These are phyloP conservation scores for Danio albolineatus DNA, from an alignment of 2,797 vertebrate genomes.

Conservation along the genomic window DNA sequence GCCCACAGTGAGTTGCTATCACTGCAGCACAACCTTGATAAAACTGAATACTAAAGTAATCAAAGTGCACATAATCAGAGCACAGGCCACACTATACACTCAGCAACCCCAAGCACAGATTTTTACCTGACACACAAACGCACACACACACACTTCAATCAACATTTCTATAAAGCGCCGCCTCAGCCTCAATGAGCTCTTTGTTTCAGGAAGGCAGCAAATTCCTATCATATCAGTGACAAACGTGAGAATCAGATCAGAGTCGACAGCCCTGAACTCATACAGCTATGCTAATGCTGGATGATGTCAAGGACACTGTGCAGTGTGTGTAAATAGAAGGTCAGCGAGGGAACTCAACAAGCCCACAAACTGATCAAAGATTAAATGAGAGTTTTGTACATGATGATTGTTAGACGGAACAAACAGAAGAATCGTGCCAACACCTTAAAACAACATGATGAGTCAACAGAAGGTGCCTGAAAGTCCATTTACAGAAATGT, in stretches of 20 bases:
- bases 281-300: not conserved
- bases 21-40: slow-evolving; percentile 49
- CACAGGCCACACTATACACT: slow-evolving; percentile 26
- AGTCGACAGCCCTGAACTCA: not conserved
- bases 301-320: slow-evolving; percentile 3
- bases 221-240: slow-evolving; percentile 45
- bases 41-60: slow-evolving; percentile 37
- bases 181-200: slow-evolving; percentile 13
- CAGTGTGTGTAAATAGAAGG: not conserved
- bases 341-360: not conserved
- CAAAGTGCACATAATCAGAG: slow-evolving; percentile 36
- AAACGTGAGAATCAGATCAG: slow-evolving; percentile 23
- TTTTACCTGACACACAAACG: slow-evolving; percentile 11
- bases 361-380: not conserved
- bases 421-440: not conserved
- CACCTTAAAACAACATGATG: slow-evolving; percentile 31
- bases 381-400: not conserved
- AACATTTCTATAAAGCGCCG: slow-evolving; percentile 1
- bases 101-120: not conserved
- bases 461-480: not conserved
- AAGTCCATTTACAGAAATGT: not conserved
- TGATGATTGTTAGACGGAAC: not conserved
- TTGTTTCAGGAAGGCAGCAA: slow-evolving; percentile 15
- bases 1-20: slow-evolving; percentile 16
- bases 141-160: slow-evolving; percentile 24